These are phyloP conservation scores for Archips crataeganus DNA, from an alignment of 2,888 invertebrate genomes.

Conservation along the genomic window DNA sequence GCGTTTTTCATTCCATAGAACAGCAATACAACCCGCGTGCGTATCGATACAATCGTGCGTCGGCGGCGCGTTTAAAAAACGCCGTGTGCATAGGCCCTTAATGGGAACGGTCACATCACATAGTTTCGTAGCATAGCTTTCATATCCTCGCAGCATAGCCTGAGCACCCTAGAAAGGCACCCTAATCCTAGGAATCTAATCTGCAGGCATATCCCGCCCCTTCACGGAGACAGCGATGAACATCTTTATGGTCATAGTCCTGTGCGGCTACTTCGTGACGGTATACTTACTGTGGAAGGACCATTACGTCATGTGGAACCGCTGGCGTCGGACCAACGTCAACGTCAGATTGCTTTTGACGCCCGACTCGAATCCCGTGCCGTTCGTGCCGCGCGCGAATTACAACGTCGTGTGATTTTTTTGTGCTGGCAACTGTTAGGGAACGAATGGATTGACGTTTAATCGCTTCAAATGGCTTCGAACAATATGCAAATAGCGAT, in stretches of 20 bases:
- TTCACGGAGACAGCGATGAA: slow-evolving; percentile 87
- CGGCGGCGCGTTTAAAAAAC: too few relatives aligned
- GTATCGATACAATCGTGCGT: too few relatives aligned
- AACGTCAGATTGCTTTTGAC: slow-evolving; percentile 87
- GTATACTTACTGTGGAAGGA: slow-evolving; percentile 88
- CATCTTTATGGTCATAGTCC: slow-evolving; percentile 87
- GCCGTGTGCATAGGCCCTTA: too few relatives aligned
- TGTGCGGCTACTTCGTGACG: slow-evolving; percentile 87
- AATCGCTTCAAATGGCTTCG: not conserved
- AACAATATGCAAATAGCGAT: too few relatives aligned
- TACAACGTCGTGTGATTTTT: slow-evolving; percentile 71
- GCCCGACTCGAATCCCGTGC: slow-evolving; percentile 79
- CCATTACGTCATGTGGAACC: slow-evolving; percentile 89
- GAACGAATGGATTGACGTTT: slow-evolving; percentile 21
- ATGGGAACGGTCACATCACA: too few relatives aligned
- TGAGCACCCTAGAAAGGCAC: too few relatives aligned
- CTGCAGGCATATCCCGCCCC: slow-evolving; percentile 79
- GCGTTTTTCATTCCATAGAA: too few relatives aligned
- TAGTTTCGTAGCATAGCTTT: too few relatives aligned
- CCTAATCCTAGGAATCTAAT: not conserved
- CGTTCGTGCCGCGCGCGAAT: slow-evolving; percentile 73
- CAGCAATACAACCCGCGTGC: too few relatives aligned
- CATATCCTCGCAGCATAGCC: too few relatives aligned
- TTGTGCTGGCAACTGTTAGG: slow-evolving; percentile 27
- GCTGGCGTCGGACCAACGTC: slow-evolving; percentile 88